Percentiles rank a stretch among this genome's conserved stretches.
phyloP scores from a whole-genome alignment of 2,113 vertebrate species.

The Sapayoa aenigma region DNA sequence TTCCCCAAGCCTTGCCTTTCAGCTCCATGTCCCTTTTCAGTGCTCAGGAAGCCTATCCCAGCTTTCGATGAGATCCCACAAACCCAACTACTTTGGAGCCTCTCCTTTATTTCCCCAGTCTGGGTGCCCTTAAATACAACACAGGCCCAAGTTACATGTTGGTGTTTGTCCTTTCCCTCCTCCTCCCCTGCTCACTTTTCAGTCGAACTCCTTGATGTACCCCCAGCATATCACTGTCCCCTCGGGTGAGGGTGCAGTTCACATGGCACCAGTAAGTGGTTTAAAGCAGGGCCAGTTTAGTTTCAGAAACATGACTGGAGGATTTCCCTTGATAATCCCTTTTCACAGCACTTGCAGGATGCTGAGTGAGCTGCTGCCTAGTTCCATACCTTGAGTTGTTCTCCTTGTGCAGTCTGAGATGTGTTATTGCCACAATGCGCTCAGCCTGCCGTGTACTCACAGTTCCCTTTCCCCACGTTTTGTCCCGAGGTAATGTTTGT shows the following conservation, averaged over 20 bases:
- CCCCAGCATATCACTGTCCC: neutral
- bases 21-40: neutral
- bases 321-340: neutral
- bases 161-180: neutral
- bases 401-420: neutral
- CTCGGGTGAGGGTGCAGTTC: neutral
- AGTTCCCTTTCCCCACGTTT: neutral
- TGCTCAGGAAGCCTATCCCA: neutral
- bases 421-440: neutral
- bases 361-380: neutral
- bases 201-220: neutral
- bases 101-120: neutral
- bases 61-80: neutral
- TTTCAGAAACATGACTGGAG: neutral
- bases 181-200: neutral
- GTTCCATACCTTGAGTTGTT: neutral
- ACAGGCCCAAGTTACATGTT: neutral
- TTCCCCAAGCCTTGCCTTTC: neutral
- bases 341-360: neutral
- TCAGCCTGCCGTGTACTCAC: neutral
- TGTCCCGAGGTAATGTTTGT: neutral
- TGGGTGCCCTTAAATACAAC: neutral
- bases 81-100: neutral
- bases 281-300: neutral
- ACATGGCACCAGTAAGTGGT: neutral